Evolutionary conservation across 2,113 vertebrate species (phyloP).

Genomic region (Cyanoliseus patagonus): DNA sequence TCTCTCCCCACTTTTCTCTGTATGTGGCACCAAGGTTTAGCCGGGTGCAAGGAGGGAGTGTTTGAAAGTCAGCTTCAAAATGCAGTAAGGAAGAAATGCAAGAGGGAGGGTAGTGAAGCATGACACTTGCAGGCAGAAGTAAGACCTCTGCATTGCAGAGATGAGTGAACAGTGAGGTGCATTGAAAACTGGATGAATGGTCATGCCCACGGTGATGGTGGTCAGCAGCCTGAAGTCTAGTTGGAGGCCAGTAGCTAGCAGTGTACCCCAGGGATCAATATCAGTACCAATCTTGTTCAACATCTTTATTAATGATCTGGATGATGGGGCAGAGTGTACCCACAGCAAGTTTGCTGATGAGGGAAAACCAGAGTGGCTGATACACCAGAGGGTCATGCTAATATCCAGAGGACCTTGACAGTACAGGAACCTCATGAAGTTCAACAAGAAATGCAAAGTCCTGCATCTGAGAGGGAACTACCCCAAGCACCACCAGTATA

Average conservation of each 20-base stretch:
- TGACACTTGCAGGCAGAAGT: not conserved
- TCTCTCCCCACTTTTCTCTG: not conserved
- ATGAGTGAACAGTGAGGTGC: not conserved
- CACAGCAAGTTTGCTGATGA: not conserved
- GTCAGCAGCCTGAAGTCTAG: not conserved
- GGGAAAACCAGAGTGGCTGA: not conserved
- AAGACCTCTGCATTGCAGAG: not conserved
- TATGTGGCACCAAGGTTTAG: not conserved
- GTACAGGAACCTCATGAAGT: fast-evolving
- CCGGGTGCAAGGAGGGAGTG: not conserved
- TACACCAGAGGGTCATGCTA: not conserved
- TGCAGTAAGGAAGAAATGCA: not conserved
- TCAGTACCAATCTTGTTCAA: not conserved
- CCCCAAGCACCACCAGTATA: not conserved
- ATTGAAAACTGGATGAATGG: not conserved
- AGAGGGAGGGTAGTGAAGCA: not conserved
- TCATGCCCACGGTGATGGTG: not conserved
- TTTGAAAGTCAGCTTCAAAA: not conserved
- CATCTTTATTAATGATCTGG: not conserved
- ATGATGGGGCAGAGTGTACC: not conserved
- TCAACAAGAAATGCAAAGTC: not conserved
- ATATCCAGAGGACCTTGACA: not conserved
- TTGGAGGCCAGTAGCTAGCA: not conserved
- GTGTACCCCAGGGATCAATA: not conserved
- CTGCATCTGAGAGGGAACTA: not conserved